Percentiles rank a stretch among this genome's conserved stretches.
Evolutionary conservation across 2,113 vertebrate species (phyloP).

Genomic region (Lophotis ruficrista): DNA sequence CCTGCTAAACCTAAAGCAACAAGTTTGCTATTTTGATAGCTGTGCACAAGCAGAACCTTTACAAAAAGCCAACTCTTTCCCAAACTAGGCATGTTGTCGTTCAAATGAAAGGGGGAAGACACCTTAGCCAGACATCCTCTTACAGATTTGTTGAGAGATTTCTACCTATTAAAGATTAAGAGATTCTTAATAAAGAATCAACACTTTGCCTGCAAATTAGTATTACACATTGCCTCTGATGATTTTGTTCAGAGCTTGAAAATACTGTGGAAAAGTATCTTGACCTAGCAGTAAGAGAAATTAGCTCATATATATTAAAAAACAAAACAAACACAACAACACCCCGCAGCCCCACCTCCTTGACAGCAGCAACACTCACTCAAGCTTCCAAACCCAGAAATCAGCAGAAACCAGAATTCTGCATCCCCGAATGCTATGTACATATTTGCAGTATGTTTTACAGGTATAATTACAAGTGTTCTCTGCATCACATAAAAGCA

Average conservation of each 20-base stretch:
- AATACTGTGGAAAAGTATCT: background rate
- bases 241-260: background rate
- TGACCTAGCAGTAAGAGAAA: background rate
- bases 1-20: background rate
- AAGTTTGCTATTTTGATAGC: background rate
- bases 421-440: background rate
- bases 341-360: rapidly evolving
- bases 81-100: background rate
- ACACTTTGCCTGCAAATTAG: background rate
- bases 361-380: background rate
- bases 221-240: background rate
- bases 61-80: background rate
- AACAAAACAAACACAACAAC: background rate
- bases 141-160: background rate
- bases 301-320: background rate
- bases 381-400: background rate
- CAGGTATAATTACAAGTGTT: background rate
- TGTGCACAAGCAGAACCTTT: background rate
- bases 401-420: background rate
- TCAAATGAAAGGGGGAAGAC: background rate
- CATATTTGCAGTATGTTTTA: background rate
- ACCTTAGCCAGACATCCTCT: background rate
- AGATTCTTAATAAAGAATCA: background rate
- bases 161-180: background rate
- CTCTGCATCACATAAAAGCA: background rate